Percentiles rank a stretch among this genome's conserved stretches.
Conservation (phyloP, 2,888 invertebrate genomes). For the Ptychoptera albimana region DNA sequence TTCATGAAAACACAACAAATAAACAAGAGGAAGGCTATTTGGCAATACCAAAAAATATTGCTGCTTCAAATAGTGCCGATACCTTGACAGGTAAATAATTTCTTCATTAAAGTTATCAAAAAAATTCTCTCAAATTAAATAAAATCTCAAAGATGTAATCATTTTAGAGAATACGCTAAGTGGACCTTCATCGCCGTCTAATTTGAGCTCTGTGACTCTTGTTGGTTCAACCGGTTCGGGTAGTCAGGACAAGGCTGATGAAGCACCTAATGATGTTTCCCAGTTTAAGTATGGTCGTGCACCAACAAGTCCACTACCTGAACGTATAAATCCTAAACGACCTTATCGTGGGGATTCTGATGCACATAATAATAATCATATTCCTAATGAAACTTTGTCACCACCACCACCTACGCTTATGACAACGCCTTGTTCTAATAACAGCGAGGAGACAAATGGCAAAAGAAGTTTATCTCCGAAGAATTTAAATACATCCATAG, state of each 20-base stretch:
- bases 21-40: slow-evolving; percentile 40
- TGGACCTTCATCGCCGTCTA: slow-evolving; percentile 56
- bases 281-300: slow-evolving; percentile 12
- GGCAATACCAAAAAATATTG: slow-evolving; percentile 56
- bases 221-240: slow-evolving; percentile 43
- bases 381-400: not conserved
- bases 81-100: slow-evolving; percentile 48
- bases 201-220: slow-evolving; percentile 54
- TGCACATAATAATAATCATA: slow-evolving; percentile 10
- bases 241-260: slow-evolving; percentile 27
- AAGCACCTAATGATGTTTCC: slow-evolving; percentile 20
- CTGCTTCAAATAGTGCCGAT: slow-evolving; percentile 59
- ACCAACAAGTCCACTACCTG: slow-evolving; percentile 13
- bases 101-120: not conserved
- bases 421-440: slow-evolving; percentile 10
- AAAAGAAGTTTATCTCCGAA: not conserved
- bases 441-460: not conserved
- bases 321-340: slow-evolving; percentile 11
- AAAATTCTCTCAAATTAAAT: not conserved
- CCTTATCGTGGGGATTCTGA: slow-evolving; percentile 14
- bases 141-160: not conserved
- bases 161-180: slow-evolving; percentile 28
- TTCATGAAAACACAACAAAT: slow-evolving; percentile 6
- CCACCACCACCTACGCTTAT: slow-evolving; percentile 11
- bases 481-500: not conserved